phyloP scores from a whole-genome alignment of 2,888 invertebrate species.

The Troides oblongomaculatus region DNA sequence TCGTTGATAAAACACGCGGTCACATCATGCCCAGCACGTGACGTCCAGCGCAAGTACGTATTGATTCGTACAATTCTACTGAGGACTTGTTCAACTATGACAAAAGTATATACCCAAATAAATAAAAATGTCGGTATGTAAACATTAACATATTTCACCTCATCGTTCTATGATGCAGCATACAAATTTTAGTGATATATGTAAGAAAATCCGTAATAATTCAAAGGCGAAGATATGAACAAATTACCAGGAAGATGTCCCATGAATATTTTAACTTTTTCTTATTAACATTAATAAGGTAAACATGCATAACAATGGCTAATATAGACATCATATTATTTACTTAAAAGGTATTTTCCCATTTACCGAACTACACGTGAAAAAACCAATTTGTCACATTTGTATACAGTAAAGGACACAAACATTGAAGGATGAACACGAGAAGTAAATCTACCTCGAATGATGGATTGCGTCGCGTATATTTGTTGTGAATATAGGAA shows the following conservation, averaged over 20 bases:
- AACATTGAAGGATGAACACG: constrained; percentile 1
- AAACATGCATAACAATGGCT: too few relatives aligned
- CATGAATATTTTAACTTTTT: too few relatives aligned
- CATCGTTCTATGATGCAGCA: background rate
- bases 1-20: constrained; percentile 39
- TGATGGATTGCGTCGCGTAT: constrained; percentile 14
- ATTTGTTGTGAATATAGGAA: constrained; percentile 17
- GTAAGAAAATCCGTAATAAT: background rate
- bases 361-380: too few relatives aligned
- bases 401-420: background rate
- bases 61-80: constrained; percentile 12
- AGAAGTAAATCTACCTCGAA: background rate
- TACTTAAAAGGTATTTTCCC: too few relatives aligned
- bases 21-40: constrained; percentile 48
- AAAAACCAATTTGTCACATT: too few relatives aligned
- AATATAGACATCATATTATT: too few relatives aligned
- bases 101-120: too few relatives aligned
- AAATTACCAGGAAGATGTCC: too few relatives aligned
- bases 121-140: background rate
- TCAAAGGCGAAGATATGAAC: background rate
- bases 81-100: background rate
- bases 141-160: background rate
- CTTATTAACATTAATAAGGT: too few relatives aligned
- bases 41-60: constrained; percentile 12
- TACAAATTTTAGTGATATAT: background rate